phyloP scores from a whole-genome alignment of 2,888 invertebrate species.

The Leptogaster cylindrica region DNA sequence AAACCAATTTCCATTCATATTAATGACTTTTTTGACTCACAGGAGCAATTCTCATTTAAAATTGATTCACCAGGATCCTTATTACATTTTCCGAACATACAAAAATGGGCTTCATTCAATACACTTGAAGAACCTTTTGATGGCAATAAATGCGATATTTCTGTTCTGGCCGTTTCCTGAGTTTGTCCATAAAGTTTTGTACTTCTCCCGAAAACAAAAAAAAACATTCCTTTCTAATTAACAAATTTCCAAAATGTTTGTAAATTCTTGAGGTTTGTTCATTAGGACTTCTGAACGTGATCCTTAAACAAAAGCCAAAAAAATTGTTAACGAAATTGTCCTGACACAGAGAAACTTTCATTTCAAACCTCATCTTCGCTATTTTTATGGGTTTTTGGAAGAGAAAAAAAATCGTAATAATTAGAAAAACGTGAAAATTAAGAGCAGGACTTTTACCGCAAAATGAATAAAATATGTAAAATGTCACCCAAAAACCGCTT shows the following conservation, averaged over 20 bases:
- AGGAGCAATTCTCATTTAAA: no score
- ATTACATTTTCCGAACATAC: no score
- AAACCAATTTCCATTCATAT: no score
- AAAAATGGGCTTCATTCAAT: no score
- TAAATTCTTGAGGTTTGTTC: slow-evolving; percentile 8
- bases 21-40: no score
- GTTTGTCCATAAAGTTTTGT: not conserved
- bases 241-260: slow-evolving; percentile 16
- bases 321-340: slow-evolving; percentile 17
- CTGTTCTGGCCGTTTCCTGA: no score
- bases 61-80: not conserved
- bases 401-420: slow-evolving; percentile 21
- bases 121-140: no score
- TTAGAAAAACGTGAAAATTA: slow-evolving; percentile 2
- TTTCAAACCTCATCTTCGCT: slow-evolving; percentile 11
- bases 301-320: not conserved
- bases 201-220: not conserved
- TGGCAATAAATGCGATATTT: no score
- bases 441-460: slow-evolving; percentile 2
- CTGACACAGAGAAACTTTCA: not conserved
- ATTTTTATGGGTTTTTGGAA: slow-evolving; percentile 7
- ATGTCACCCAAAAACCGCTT: not conserved
- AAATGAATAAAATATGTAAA: slow-evolving; percentile 34
- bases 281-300: slow-evolving; percentile 8
- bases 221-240: slow-evolving; percentile 23